A percentile compares a stretch with the other conserved stretches of the same genome.
Evolutionary conservation across 2,888 invertebrate genomes (phyloP).

Genomic region (Mesorhabditis belari): DNA sequence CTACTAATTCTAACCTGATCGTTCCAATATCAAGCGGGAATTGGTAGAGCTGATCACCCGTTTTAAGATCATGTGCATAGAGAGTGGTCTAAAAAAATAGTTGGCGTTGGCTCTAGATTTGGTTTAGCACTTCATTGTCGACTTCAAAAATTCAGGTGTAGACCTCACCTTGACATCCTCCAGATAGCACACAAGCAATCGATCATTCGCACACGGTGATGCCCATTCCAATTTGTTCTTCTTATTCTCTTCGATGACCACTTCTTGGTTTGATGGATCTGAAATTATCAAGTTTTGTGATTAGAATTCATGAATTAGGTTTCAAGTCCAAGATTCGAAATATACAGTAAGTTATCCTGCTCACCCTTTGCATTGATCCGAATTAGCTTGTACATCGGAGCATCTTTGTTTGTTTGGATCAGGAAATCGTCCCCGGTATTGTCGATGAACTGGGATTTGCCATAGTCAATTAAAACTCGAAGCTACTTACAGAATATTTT

Average conservation of each 20-base stretch:
- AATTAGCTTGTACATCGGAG: conserved; percentile 82
- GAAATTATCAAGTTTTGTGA: not conserved
- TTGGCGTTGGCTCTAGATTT: not conserved
- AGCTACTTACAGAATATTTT: conserved; percentile 72
- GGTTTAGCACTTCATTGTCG: not conserved
- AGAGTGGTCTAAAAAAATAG: conserved; percentile 67
- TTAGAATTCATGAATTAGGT: not conserved
- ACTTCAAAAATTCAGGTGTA: not conserved
- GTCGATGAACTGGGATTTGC: conserved; percentile 72
- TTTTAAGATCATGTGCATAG: conserved; percentile 70
- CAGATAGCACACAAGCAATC: conserved; percentile 79
- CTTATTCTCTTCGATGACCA: conserved; percentile 39
- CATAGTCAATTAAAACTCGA: conserved; percentile 33
- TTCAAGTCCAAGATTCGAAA: not conserved
- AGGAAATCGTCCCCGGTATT: conserved; percentile 73
- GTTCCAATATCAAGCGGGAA: conserved; percentile 66
- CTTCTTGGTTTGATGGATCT: not conserved
- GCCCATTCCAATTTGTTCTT: conserved; percentile 85
- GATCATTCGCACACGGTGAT: conserved; percentile 73
- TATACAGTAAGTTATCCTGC: too few relatives aligned
- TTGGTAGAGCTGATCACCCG: conserved; percentile 68
- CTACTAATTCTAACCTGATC: conserved; percentile 61
- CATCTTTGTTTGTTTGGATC: conserved; percentile 85
- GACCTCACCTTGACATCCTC: conserved; percentile 79
- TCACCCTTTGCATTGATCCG: conserved; percentile 61